phyloP scores from a whole-genome alignment of 2,888 invertebrate species.

The Tortricodes alternella region DNA sequence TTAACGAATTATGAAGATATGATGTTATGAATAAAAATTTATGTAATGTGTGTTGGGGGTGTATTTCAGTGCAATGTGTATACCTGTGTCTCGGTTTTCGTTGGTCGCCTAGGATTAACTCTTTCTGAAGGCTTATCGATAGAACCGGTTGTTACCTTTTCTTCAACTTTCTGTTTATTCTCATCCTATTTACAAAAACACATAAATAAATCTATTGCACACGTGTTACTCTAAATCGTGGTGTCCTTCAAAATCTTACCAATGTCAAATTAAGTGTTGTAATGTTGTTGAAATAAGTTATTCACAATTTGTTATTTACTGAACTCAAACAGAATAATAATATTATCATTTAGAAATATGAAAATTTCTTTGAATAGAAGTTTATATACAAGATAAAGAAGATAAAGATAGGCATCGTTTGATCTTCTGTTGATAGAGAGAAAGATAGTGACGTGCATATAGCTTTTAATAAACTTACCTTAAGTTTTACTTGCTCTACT shows the following conservation, averaged over 20 bases:
- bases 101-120: slow-evolving; percentile 70
- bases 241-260: slow-evolving; percentile 24
- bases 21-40: slow-evolving; percentile 34
- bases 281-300: slow-evolving; percentile 18
- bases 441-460: slow-evolving; percentile 25
- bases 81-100: slow-evolving; percentile 61
- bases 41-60: slow-evolving; percentile 49
- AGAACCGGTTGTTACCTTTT: slow-evolving; percentile 52
- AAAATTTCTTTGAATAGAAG: slow-evolving; percentile 6
- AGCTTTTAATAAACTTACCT: slow-evolving; percentile 59
- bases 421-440: slow-evolving; percentile 15
- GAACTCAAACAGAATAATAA: slow-evolving; percentile 23
- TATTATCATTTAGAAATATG: slow-evolving; percentile 16
- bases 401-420: slow-evolving; percentile 12
- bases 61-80: slow-evolving; percentile 48
- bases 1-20: slow-evolving; percentile 25
- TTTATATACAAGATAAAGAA: slow-evolving; percentile 30
- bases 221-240: slow-evolving; percentile 9
- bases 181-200: slow-evolving; percentile 73
- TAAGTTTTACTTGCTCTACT: slow-evolving; percentile 69
- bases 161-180: slow-evolving; percentile 57
- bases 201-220: slow-evolving; percentile 35
- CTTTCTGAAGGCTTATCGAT: slow-evolving; percentile 69
- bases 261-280: slow-evolving; percentile 6
- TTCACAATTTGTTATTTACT: slow-evolving; percentile 29